phyloP scores from a whole-genome alignment of 2,888 invertebrate species.

The Pimpla rufipes region DNA sequence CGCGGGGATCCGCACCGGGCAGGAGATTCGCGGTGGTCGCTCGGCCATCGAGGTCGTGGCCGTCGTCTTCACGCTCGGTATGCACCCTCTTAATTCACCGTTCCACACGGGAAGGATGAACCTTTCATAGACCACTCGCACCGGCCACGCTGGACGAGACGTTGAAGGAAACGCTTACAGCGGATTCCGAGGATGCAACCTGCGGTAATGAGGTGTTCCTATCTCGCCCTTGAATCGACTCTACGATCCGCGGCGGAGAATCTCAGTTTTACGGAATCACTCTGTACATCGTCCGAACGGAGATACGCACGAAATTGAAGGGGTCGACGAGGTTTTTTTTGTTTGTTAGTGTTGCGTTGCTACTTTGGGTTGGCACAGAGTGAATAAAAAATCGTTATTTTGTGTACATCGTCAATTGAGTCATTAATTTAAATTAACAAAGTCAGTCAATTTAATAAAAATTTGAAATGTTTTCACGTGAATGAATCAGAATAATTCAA shows the following conservation, averaged over 20 bases:
- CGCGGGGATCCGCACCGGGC: neutral
- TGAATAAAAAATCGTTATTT: too few relatives aligned
- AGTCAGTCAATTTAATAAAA: too few relatives aligned
- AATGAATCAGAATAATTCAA: too few relatives aligned
- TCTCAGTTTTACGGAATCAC: neutral
- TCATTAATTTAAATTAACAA: too few relatives aligned
- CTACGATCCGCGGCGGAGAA: constrained; percentile 37
- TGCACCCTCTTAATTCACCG: constrained; percentile 48
- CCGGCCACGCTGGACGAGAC: constrained; percentile 25
- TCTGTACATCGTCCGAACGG: neutral
- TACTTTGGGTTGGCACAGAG: too few relatives aligned
- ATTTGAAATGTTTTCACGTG: too few relatives aligned
- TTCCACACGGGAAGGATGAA: neutral
- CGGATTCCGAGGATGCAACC: constrained; percentile 38
- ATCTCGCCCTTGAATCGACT: constrained; percentile 66
- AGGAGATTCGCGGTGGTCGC: constrained; percentile 32
- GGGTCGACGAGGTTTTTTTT: constrained; percentile 19
- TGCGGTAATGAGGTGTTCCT: constrained; percentile 34
- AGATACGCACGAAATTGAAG: neutral
- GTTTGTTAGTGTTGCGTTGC: too few relatives aligned
- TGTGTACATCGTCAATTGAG: too few relatives aligned
- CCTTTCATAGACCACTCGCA: constrained; percentile 22
- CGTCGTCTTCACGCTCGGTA: constrained; percentile 61
- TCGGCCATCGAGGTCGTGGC: constrained; percentile 67
- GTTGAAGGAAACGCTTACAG: constrained; percentile 43